A percentile compares a stretch with the other conserved stretches of the same genome.
Conservation (phyloP, 2,888 invertebrate genomes). For the Metellina segmentata region DNA sequence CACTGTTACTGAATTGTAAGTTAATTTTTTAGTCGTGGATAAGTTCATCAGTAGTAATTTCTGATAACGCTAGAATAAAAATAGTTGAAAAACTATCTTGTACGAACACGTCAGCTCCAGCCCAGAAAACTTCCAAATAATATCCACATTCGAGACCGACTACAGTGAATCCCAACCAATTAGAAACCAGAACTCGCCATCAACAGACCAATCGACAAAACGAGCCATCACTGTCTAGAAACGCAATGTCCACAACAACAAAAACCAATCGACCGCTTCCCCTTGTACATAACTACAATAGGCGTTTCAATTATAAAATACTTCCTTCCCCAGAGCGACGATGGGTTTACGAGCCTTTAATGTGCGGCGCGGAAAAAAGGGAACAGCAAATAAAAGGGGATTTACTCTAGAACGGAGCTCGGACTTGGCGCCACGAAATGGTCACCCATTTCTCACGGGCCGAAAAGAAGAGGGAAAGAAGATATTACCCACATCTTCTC, state of each 20-base stretch:
- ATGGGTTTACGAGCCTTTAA: constrained; percentile 36
- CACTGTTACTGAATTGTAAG: too few species aligned
- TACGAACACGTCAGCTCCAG: too few species aligned
- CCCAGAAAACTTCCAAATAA: too few species aligned
- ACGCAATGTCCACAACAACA: not conserved
- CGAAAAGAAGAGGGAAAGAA: not conserved
- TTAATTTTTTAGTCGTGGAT: too few species aligned
- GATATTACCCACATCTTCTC: constrained; percentile 65
- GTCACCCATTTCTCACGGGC: constrained; percentile 58
- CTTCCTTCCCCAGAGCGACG: not conserved
- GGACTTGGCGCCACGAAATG: constrained; percentile 62
- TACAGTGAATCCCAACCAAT: too few species aligned
- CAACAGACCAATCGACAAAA: too few species aligned
- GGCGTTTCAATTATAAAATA: constrained; percentile 64
- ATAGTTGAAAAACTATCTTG: too few species aligned
- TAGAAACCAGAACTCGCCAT: too few species aligned
- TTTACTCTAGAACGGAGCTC: constrained; percentile 30
- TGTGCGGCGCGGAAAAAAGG: constrained; percentile 12
- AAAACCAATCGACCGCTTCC: not conserved
- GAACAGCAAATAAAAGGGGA: constrained; percentile 59
- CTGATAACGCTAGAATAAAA: too few species aligned
- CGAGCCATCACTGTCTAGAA: too few species aligned
- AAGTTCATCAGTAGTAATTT: too few species aligned
- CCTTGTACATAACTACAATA: constrained; percentile 11
- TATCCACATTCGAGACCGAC: too few species aligned